Conservation (phyloP, 2,797 vertebrate species). For the Tauraco hartlaubi region DNA sequence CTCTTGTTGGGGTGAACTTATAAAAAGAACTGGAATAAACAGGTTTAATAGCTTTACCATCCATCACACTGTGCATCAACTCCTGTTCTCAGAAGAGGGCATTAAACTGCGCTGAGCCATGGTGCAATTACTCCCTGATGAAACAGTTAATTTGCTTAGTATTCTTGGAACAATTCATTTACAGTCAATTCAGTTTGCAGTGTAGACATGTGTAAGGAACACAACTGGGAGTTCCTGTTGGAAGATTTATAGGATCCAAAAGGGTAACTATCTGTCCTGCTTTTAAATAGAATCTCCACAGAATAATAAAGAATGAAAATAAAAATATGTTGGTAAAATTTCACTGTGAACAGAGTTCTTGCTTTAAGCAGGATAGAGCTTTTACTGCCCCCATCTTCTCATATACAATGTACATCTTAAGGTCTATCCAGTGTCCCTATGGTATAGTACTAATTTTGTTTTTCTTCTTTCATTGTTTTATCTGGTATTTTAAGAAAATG, state of each 20-base stretch:
- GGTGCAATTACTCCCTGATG: constrained; percentile 19
- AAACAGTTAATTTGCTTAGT: constrained; percentile 29
- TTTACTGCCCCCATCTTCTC: neutral
- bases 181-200: neutral
- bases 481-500: neutral
- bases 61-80: neutral
- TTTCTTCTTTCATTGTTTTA: neutral
- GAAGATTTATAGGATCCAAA: neutral
- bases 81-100: neutral
- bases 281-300: neutral
- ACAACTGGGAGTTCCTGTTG: neutral
- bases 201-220: neutral
- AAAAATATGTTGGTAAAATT: neutral
- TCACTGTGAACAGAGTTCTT: neutral
- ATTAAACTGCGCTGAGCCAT: neutral
- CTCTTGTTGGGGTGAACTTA: neutral
- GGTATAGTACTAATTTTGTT: neutral
- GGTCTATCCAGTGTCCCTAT: neutral
- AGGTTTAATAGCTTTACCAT: constrained; percentile 6
- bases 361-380: neutral
- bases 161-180: constrained; percentile 22
- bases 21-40: constrained; percentile 1
- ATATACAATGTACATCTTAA: neutral
- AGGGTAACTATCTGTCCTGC: neutral
- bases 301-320: neutral